Evolutionary conservation across 92 coral and sea anemone species (phyloP).

Genomic region (Phenganax subtilis): DNA sequence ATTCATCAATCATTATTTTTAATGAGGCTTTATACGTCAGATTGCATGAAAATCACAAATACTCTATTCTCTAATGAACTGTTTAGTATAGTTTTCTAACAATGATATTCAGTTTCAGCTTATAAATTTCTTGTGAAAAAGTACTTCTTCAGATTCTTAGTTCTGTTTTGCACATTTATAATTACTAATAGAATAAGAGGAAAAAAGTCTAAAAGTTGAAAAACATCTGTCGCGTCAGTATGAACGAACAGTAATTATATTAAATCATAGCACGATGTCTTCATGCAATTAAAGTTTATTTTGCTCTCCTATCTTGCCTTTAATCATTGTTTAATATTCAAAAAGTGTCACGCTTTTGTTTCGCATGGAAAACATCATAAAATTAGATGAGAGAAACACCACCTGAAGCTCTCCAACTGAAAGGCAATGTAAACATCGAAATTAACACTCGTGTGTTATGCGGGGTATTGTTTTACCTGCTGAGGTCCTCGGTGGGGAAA

Average conservation of each 20-base stretch:
- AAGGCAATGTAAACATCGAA: constrained; percentile 45
- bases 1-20: too few species aligned
- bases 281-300: constrained; percentile 46
- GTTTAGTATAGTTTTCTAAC: too few species aligned
- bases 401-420: constrained; percentile 46
- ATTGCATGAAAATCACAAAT: too few species aligned
- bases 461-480: constrained; percentile 27
- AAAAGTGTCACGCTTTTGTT: constrained; percentile 44
- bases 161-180: constrained; percentile 10
- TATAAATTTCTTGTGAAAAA: too few species aligned
- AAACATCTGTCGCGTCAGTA: constrained; percentile 42
- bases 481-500: constrained; percentile 1
- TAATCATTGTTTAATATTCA: constrained; percentile 45
- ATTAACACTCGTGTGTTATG: constrained; percentile 38
- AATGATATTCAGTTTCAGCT: too few species aligned
- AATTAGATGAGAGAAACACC: constrained; percentile 41
- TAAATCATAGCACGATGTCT: constrained; percentile 42
- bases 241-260: constrained; percentile 39
- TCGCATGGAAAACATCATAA: constrained; percentile 39
- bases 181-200: constrained; percentile 4
- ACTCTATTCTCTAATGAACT: too few species aligned
- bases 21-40: too few species aligned
- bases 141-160: too few species aligned
- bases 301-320: constrained; percentile 37
- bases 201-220: constrained; percentile 7